Evolutionary conservation across 1,140 invertebrate genomes (phyloP).

Genomic region (Neelides sp.): DNA sequence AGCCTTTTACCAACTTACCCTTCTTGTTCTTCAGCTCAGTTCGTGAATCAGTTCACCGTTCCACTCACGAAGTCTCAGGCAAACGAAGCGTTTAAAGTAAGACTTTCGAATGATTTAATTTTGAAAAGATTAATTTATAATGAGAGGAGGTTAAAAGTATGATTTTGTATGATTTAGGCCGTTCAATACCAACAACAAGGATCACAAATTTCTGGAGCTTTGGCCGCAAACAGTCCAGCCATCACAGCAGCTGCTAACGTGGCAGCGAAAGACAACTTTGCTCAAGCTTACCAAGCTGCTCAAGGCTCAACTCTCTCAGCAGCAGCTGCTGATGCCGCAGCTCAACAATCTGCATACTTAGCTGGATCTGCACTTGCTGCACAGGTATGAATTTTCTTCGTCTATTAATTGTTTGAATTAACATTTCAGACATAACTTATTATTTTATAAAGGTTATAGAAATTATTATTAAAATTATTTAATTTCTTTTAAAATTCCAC

Average conservation of each 20-base stretch:
- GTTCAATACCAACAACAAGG: conserved; percentile 19
- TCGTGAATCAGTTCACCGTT: conserved; percentile 25
- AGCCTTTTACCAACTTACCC: conserved; percentile 18
- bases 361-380: conserved; percentile 19
- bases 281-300: conserved; percentile 24
- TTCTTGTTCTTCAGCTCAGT: too few species aligned
- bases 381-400: too few species aligned
- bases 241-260: conserved; percentile 13
- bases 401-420: too few species aligned
- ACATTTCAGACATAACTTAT: not conserved
- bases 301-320: conserved; percentile 18
- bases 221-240: conserved; percentile 12
- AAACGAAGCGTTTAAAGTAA: conserved; percentile 20
- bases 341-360: conserved; percentile 21
- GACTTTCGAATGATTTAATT: not conserved
- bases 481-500: not conserved
- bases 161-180: conserved; percentile 8
- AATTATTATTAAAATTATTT: not conserved
- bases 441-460: not conserved
- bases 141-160: not conserved
- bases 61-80: conserved; percentile 28
- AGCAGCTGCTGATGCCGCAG: conserved; percentile 22
- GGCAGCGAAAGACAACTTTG: conserved; percentile 23
- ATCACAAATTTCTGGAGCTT: conserved; percentile 12
- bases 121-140: not conserved